phyloP scores from a whole-genome alignment of 2,113 vertebrate genomes.

The Dunckerocampus dactyliophorus region DNA sequence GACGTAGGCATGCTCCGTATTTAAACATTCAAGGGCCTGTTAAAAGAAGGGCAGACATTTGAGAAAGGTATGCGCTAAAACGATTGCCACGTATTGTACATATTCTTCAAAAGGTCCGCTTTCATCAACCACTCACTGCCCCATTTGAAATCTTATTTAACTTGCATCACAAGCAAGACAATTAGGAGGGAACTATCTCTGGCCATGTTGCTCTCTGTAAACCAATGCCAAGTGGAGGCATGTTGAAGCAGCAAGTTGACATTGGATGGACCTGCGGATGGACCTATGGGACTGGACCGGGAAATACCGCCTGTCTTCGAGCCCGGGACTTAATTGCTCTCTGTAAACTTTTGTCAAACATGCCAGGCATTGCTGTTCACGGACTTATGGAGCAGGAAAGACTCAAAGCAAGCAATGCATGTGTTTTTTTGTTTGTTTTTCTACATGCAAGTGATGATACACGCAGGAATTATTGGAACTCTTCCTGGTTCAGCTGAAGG shows the following conservation, averaged over 20 bases:
- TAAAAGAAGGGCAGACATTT: constrained; percentile 30
- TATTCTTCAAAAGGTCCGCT: constrained; percentile 47
- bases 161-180: constrained; percentile 38
- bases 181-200: constrained; percentile 30
- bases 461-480: constrained; percentile 15
- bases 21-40: constrained; percentile 7
- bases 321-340: constrained; percentile 44
- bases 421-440: constrained; percentile 19
- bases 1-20: constrained; percentile 5
- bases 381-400: constrained; percentile 35
- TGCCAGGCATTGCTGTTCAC: constrained; percentile 10
- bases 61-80: constrained; percentile 28
- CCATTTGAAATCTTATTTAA: constrained; percentile 47
- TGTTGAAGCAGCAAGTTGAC: constrained; percentile 50
- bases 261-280: constrained; percentile 46
- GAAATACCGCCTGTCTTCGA: constrained; percentile 43
- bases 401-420: constrained; percentile 28
- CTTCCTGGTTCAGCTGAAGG: constrained; percentile 20
- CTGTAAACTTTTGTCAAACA: constrained; percentile 36
- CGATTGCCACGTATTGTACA: constrained; percentile 59
- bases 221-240: constrained; percentile 38
- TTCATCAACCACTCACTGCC: constrained; percentile 59
- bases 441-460: constrained; percentile 24
- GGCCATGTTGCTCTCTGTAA: constrained; percentile 27
- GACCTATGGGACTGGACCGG: constrained; percentile 46